Conservation (phyloP, 2,888 invertebrate genomes). For the Pogonocherus hispidulus region DNA sequence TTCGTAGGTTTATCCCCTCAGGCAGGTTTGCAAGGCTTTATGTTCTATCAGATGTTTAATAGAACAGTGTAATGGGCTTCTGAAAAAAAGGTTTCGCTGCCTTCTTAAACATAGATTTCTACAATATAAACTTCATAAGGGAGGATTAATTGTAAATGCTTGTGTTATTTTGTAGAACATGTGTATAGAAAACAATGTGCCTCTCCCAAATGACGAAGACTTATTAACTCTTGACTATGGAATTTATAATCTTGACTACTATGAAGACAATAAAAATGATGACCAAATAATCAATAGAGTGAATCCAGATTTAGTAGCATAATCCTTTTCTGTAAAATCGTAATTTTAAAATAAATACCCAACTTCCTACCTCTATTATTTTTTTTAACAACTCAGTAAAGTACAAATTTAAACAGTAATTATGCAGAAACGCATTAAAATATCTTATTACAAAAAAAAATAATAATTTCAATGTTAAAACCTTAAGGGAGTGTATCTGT, state of each 20-base stretch:
- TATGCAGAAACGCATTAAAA: too few relatives aligned
- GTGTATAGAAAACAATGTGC: conserved; percentile 21
- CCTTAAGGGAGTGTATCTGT: too few relatives aligned
- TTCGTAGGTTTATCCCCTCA: background rate
- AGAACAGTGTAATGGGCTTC: background rate
- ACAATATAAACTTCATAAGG: conserved; percentile 6
- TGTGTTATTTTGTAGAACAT: conserved; percentile 18
- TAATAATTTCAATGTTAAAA: too few relatives aligned
- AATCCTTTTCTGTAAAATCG: too few relatives aligned
- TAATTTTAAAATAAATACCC: too few relatives aligned
- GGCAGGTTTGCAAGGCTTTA: background rate
- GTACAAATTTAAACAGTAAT: too few relatives aligned
- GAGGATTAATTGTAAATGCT: conserved; percentile 6
- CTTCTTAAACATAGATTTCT: conserved; percentile 11
- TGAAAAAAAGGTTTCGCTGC: conserved; percentile 15
- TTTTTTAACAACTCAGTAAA: too few relatives aligned
- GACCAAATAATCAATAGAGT: too few relatives aligned
- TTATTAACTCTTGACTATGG: background rate
- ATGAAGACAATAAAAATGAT: too few relatives aligned
- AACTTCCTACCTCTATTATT: too few relatives aligned
- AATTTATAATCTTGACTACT: background rate
- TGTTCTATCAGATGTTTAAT: background rate
- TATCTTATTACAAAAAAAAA: too few relatives aligned
- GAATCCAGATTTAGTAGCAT: too few relatives aligned
- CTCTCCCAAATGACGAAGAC: background rate